phyloP scores from a whole-genome alignment of 2,797 vertebrate species.

The Aphelocoma californica region DNA sequence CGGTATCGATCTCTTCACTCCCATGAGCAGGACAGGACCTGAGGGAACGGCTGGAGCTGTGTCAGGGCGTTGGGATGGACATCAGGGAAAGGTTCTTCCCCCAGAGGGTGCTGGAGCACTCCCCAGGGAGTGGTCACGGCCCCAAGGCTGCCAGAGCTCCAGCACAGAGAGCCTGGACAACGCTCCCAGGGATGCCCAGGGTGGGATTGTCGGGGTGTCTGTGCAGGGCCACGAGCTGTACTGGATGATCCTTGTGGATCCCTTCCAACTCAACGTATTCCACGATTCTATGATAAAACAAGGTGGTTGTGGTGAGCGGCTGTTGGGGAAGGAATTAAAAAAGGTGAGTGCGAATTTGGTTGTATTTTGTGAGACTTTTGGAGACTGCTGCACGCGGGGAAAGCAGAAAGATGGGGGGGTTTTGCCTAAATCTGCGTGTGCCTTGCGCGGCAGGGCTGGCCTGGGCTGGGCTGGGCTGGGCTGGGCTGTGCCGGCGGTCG shows the following conservation, averaged over 20 bases:
- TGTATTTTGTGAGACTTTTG: neutral
- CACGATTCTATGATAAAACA: neutral
- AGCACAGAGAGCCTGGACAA: neutral
- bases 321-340: neutral
- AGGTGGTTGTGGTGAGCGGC: neutral
- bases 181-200: too few species aligned
- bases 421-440: neutral
- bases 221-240: neutral
- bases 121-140: neutral
- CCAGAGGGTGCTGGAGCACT: neutral
- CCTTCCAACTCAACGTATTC: neutral
- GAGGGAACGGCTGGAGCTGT: neutral
- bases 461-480: neutral
- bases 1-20: too few species aligned
- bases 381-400: too few species aligned
- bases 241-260: neutral
- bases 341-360: neutral
- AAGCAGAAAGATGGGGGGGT: neutral
- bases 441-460: neutral
- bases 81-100: neutral
- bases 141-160: neutral
- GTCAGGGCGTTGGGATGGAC: accelerated
- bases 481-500: neutral
- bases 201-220: neutral
- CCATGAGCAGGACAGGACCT: neutral